Percentiles rank a stretch among this genome's conserved stretches.
Evolutionary conservation across 2,888 invertebrate genomes (phyloP).

Genomic region (Tolmerus cingulatus): DNA sequence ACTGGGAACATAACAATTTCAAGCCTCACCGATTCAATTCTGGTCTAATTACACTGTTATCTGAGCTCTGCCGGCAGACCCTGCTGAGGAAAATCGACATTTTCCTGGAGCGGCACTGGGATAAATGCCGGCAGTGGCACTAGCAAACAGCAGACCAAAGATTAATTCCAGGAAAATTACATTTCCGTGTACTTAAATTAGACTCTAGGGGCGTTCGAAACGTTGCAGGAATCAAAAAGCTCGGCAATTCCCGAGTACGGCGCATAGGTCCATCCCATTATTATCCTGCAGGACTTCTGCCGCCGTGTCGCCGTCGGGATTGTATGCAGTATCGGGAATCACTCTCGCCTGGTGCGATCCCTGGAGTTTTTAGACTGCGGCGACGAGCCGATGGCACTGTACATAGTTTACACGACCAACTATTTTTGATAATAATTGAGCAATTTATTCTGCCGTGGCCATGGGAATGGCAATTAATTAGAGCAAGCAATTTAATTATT

Average conservation of each 20-base stretch:
- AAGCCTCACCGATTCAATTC: constrained; percentile 37
- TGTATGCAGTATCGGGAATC: neutral
- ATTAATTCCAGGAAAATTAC: constrained; percentile 33
- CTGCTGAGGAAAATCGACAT: constrained; percentile 1
- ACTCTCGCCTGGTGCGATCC: neutral
- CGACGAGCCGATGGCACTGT: neutral
- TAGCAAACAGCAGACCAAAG: constrained; percentile 10
- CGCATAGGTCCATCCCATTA: neutral
- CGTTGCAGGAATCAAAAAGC: constrained; percentile 1
- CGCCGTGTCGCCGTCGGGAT: neutral
- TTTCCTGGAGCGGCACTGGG: neutral
- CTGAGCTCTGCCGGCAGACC: neutral
- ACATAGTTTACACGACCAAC: neutral
- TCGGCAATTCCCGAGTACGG: neutral
- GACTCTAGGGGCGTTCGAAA: constrained; percentile 1
- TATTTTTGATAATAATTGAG: constrained; percentile 26
- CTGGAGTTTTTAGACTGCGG: neutral
- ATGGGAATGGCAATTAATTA: constrained; percentile 6
- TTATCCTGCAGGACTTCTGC: neutral
- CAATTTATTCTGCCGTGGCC: neutral
- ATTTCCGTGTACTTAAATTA: constrained; percentile 34
- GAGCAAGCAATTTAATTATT: neutral
- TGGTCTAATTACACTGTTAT: constrained; percentile 24
- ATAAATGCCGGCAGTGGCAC: neutral
- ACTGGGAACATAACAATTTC: constrained; percentile 23